These are phyloP conservation scores for Samia ricini DNA, from an alignment of 1,140 invertebrate genomes.

Conservation along the genomic window DNA sequence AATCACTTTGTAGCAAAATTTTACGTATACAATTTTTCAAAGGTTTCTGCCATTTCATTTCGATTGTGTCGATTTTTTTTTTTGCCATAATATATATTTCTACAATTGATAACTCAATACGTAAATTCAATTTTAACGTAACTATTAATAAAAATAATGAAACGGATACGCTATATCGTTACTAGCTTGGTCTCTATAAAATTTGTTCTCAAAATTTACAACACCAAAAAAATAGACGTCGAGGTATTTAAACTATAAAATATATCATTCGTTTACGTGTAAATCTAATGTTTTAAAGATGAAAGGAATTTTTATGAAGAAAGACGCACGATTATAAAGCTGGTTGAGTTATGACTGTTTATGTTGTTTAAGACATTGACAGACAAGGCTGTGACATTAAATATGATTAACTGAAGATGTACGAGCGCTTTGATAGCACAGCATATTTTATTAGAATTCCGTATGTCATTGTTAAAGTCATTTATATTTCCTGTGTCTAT, in stretches of 20 bases:
- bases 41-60: too few species aligned
- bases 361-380: background rate
- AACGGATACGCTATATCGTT: too few species aligned
- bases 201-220: background rate
- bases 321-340: background rate
- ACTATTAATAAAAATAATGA: too few species aligned
- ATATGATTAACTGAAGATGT: background rate
- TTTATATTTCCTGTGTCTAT: too few species aligned
- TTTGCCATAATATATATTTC: too few species aligned
- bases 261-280: background rate
- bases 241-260: background rate
- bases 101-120: too few species aligned
- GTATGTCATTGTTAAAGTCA: too few species aligned
- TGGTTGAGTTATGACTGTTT: background rate
- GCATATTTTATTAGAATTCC: background rate
- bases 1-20: too few species aligned
- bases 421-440: background rate
- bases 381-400: background rate
- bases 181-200: background rate
- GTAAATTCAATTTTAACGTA: too few species aligned
- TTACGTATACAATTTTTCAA: too few species aligned
- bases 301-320: background rate
- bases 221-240: too few species aligned
- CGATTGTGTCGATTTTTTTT: too few species aligned
- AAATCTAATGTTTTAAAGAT: background rate